These are phyloP conservation scores for Amiota communis DNA, from an alignment of 2,888 invertebrate species.

Conservation along the genomic window DNA sequence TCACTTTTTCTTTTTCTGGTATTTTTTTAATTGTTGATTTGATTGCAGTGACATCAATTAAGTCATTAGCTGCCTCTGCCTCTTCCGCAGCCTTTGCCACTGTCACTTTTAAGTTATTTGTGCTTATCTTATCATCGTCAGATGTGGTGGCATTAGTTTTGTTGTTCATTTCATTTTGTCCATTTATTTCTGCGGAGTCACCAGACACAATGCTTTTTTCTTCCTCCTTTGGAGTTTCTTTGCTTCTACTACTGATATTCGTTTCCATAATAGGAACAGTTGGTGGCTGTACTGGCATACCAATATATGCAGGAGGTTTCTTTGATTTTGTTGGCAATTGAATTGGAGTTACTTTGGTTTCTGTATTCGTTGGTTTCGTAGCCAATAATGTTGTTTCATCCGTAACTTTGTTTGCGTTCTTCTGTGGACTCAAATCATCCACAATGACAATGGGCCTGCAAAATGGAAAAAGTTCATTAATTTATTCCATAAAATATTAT, in stretches of 20 bases:
- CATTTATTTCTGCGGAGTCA: too few species aligned
- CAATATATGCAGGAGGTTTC: conserved; percentile 41
- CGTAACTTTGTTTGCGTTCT: conserved; percentile 16
- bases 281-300: conserved; percentile 55
- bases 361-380: conserved; percentile 34
- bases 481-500: conserved; percentile 17
- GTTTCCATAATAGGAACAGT: conserved; percentile 52
- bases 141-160: conserved; percentile 26
- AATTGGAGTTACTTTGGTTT: conserved; percentile 31
- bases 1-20: not conserved
- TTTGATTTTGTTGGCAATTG: not conserved
- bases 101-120: conserved; percentile 35
- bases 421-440: conserved; percentile 64
- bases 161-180: too few species aligned
- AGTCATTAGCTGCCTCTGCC: conserved; percentile 15
- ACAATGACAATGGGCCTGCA: conserved; percentile 69
- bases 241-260: not conserved
- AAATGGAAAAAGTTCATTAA: not conserved
- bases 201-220: too few species aligned
- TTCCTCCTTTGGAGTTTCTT: too few species aligned
- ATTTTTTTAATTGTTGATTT: conserved; percentile 7
- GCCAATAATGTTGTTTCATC: not conserved
- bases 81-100: conserved; percentile 24
- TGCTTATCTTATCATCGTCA: conserved; percentile 42
- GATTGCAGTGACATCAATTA: conserved; percentile 26